phyloP scores from a whole-genome alignment of 1,140 invertebrate species.

The Heliconius eleuchia region DNA sequence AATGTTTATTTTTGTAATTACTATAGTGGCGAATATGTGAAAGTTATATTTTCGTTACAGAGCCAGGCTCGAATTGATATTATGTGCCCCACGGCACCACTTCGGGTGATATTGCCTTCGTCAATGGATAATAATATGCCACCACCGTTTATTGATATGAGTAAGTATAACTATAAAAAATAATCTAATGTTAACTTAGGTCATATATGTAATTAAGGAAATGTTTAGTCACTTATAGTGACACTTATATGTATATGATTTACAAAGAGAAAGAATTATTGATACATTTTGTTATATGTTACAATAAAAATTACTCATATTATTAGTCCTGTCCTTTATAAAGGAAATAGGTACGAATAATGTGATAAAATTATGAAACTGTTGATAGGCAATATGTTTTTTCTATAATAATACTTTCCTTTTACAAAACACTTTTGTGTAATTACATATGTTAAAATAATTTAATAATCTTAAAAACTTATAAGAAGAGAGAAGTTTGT shows the following conservation, averaged over 20 bases:
- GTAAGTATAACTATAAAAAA: conserved; percentile 46
- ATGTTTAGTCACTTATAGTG: conserved; percentile 2
- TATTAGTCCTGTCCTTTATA: too few relatives aligned
- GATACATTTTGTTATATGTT: background rate
- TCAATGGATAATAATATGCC: conserved; percentile 62
- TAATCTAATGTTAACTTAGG: conserved; percentile 15
- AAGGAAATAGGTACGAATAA: too few relatives aligned
- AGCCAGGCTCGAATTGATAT: conserved; percentile 62
- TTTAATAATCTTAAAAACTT: too few relatives aligned
- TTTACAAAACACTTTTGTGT: too few relatives aligned
- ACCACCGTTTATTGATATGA: conserved; percentile 65
- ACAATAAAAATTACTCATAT: too few relatives aligned
- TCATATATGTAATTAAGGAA: conserved; percentile 7
- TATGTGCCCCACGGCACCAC: conserved; percentile 58
- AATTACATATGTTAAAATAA: too few relatives aligned
- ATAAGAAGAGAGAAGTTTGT: too few relatives aligned
- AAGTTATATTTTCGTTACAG: conserved; percentile 63
- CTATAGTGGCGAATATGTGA: conserved; percentile 52
- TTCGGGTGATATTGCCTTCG: conserved; percentile 67
- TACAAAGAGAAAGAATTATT: background rate
- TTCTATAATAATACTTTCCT: too few relatives aligned
- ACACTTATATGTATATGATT: background rate
- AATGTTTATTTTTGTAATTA: conserved; percentile 73
- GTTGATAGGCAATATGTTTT: too few relatives aligned
- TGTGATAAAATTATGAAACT: too few relatives aligned